Evolutionary conservation across 2,113 vertebrate species (phyloP), one percentile per base, ranked within the genome.

Genomic region (Ariopsis seemanni): DNA sequence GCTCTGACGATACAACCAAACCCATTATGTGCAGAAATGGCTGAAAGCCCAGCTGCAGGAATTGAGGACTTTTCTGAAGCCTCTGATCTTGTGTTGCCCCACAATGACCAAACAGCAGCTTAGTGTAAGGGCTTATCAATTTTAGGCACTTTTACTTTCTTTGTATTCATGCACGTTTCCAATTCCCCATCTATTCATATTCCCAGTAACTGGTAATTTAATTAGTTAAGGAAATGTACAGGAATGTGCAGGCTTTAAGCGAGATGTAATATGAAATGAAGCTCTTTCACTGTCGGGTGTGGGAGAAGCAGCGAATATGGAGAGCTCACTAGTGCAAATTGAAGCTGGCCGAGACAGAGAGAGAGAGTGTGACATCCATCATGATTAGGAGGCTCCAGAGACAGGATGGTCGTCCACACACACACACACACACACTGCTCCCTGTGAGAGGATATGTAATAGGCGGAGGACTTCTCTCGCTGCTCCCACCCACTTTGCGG

Each of bases 321-420:
- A 65, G 52, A 65, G 18, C 63, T n/a, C 34, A 55, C 58, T 87
- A 86, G 60, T 80, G 67, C 48, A 17, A 27, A 57, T 63, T 87
- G 78, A 85, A 80, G 52, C 82, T 90, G 88, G 92, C 85, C 88
- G 86, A 74, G 82, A 90, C 65, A 87, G 65, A 90, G 86, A 90
- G 85, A 55, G 53, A 88, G 82, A 25, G 80, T 60, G 72, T 84
- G 69, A 69, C 83, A 89, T 93, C 90, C 71, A 90, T 92, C 90
- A 90, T 89, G 80, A 82, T 90, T 90, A 86, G 87, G 85, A 89
- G 89, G 78, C 91, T 92, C 80, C 57, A 86, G 89, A 62, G 79
- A 89, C 86, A 87, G 78, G 53, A 85, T 86, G 83, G 53, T 67
- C 50, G 71, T 79, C 27, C 77, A 52, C n/a, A 27, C 63, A 82